A percentile compares a stretch with the other conserved stretches of the same genome.
These are phyloP conservation scores for Antennarius maculatus DNA, from an alignment of 2,797 vertebrate genomes.

Conservation along the genomic window DNA sequence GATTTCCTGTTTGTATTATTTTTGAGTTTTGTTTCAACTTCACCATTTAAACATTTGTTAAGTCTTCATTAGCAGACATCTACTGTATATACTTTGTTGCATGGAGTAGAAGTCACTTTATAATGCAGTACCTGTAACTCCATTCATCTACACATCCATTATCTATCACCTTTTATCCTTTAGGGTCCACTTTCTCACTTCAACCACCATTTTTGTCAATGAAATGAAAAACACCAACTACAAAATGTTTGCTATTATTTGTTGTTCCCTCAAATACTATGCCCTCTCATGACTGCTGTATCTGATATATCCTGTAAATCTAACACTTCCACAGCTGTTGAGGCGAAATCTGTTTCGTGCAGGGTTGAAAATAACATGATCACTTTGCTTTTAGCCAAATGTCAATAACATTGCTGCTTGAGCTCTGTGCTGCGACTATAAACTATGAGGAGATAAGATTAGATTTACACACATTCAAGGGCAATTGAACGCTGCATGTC, in stretches of 20 bases:
- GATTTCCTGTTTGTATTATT: not conserved
- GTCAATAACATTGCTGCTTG: conserved; percentile 54
- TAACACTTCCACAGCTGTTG: conserved; percentile 12
- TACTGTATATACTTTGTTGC: not conserved
- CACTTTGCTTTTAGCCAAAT: conserved; percentile 32
- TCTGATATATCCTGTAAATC: conserved; percentile 2
- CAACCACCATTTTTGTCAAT: conserved; percentile 5
- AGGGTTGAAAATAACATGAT: conserved; percentile 1
- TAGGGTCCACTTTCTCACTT: conserved; percentile 19
- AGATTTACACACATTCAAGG: conserved; percentile 51
- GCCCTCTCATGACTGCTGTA: not conserved
- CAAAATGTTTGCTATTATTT: conserved; percentile 26
- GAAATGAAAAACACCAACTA: conserved; percentile 27
- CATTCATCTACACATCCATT: too few species aligned
- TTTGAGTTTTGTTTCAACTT: not conserved
- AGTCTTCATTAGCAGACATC: not conserved
- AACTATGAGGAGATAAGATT: conserved; percentile 65
- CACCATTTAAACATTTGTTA: not conserved
- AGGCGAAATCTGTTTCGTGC: conserved; percentile 13
- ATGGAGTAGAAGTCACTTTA: conserved; percentile 11
- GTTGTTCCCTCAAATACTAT: conserved; percentile 3
- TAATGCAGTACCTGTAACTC: not conserved
- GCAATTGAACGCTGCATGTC: conserved; percentile 13
- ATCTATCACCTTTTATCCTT: conserved; percentile 3
- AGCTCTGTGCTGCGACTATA: conserved; percentile 48